Base-by-base conservation (phyloP, 2,888 invertebrate genomes). In the Apodemia zela region DNA sequence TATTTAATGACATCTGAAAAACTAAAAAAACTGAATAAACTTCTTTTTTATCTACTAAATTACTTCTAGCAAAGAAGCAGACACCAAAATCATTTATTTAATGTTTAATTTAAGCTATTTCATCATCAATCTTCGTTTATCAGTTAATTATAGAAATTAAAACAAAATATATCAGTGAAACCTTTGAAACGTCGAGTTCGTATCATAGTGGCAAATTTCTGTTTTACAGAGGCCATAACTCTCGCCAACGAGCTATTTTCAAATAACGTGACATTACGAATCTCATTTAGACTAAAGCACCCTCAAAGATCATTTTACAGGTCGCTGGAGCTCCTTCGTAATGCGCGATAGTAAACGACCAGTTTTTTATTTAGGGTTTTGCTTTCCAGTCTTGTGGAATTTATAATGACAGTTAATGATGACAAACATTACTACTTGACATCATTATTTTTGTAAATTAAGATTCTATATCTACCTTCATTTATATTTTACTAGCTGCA, bases 211-310 rank as follows among this genome's bases (percentile, higher is more conserved):
- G 62, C 60, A 65, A 64, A 65, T 64, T 64, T 64, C 58, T 45
- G 60, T 62, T 65, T 65, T 63, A 64, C 65, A 58, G 59, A 17
- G 18, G 60, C 54, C 57, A 45, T 63, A 60, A 65, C 60, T 60
- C 57, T 58, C 61, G 54, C 18, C 18, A 62, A 59, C 18, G 60
- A 60, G 60, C 57, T 60, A 63, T 59, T 57, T 45, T 49, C 57
- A 67, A 38, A 54, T 18, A 42, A 59, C 61, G 35, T 51, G 42
- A 60, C 60, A 49, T 63, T 60, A 63, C 49, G 45, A 60, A 17
- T 29, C 51, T 51, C 35, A 42, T 49, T 64, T 64, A 51, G 45
- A 59, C 33, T 59, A 29, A 59, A 59, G 59, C 13, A 33, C 59
- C 33, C 59, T 59, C 17, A 59, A 42, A 29, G 17, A 59, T 59